phyloP scores from a whole-genome alignment of 2,797 vertebrate genomes.

The Sebastes diaconus region DNA sequence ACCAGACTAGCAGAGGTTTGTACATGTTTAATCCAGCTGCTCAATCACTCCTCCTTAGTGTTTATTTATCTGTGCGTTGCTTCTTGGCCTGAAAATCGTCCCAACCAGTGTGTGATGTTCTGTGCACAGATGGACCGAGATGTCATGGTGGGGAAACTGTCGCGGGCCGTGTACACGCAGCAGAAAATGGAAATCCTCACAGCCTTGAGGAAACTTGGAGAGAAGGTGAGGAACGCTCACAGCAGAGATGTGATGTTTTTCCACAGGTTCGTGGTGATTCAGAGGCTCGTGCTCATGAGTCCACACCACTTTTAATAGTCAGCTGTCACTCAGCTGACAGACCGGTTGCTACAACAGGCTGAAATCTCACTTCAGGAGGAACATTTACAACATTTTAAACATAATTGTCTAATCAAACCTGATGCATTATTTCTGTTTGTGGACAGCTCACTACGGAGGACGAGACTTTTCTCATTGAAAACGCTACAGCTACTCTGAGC shows the following conservation, averaged over 20 bases:
- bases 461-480: constrained; percentile 89
- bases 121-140: constrained; percentile 93
- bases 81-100: constrained; percentile 1
- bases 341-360: not conserved
- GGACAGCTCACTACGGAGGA: constrained; percentile 91
- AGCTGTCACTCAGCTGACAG: not conserved
- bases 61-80: not conserved
- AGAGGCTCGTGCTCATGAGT: constrained; percentile 32
- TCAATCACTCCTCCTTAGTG: not conserved
- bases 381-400: not conserved
- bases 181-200: constrained; percentile 98
- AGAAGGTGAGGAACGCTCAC: constrained; percentile 85
- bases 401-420: not conserved
- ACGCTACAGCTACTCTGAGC: constrained; percentile 91
- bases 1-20: constrained; percentile 94
- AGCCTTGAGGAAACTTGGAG: constrained; percentile 94
- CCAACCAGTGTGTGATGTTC: constrained; percentile 39
- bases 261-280: constrained; percentile 19
- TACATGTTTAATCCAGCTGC: not conserved
- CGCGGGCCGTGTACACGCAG: constrained; percentile 86
- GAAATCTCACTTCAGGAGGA: not conserved
- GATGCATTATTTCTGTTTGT: not conserved
- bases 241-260: not conserved
- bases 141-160: constrained; percentile 94
- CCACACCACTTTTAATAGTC: constrained; percentile 4